Percentiles rank a stretch among this genome's conserved stretches.
Conservation (phyloP, 2,888 invertebrate genomes). For the Dryadula phaetusa region DNA sequence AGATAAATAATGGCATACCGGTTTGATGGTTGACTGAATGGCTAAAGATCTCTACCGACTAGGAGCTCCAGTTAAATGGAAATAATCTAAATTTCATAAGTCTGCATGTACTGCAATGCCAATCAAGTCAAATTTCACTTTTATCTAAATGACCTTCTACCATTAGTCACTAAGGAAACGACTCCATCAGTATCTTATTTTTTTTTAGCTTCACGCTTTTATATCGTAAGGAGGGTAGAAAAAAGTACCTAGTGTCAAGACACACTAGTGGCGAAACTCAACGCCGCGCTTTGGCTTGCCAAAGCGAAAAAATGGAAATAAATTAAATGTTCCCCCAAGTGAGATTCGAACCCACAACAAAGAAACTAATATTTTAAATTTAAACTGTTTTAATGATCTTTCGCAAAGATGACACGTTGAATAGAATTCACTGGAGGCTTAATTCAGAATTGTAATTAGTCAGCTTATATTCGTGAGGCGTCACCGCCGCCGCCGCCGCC, state of each 20-base stretch:
- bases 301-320: no score
- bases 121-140: neutral
- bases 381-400: no score
- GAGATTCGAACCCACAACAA: no score
- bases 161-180: no score
- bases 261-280: no score
- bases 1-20: slow-evolving; percentile 13
- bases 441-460: slow-evolving; percentile 4
- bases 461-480: neutral
- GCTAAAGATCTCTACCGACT: neutral
- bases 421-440: neutral
- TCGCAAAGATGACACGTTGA: neutral
- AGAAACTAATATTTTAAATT: no score
- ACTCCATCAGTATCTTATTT: no score
- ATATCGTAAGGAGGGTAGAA: no score
- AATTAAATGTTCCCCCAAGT: no score
- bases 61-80: neutral
- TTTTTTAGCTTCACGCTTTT: no score
- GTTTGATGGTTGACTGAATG: neutral
- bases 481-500: neutral
- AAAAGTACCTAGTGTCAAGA: no score
- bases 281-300: no score
- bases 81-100: neutral
- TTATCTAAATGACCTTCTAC: neutral
- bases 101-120: neutral